Conservation (phyloP, 2,888 invertebrate species). For the Pomacea canaliculata region DNA sequence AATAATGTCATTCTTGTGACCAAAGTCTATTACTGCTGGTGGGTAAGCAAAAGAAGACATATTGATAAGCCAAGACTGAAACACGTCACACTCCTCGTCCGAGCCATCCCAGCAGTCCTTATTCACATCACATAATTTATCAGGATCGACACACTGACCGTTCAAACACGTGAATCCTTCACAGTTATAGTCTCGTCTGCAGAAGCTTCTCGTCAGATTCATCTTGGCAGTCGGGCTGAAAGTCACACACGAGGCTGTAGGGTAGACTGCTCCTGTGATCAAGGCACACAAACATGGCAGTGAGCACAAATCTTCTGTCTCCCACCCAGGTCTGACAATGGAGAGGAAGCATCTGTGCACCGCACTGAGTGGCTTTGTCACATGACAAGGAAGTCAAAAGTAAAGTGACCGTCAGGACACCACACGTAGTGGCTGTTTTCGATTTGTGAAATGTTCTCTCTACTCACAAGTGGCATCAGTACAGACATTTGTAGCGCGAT, state of each 20-base stretch:
- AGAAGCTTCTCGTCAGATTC: constrained; percentile 8
- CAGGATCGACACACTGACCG: constrained; percentile 44
- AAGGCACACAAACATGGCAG: constrained; percentile 3
- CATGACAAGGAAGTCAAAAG: constrained; percentile 12
- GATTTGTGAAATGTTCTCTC: too few species aligned
- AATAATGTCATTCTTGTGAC: too few species aligned
- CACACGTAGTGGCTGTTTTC: too few species aligned
- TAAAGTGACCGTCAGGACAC: constrained; percentile 6
- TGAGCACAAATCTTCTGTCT: too few species aligned
- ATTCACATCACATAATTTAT: constrained; percentile 40
- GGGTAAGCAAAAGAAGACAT: not conserved
- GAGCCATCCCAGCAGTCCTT: constrained; percentile 52
- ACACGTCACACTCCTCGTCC: constrained; percentile 43
- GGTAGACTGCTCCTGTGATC: not conserved
- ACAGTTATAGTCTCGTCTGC: not conserved
- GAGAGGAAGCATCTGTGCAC: not conserved
- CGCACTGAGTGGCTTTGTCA: not conserved
- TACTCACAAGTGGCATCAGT: too few species aligned
- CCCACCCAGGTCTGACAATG: not conserved
- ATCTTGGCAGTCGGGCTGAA: constrained; percentile 1
- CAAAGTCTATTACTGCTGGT: too few species aligned
- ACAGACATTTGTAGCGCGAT: too few species aligned
- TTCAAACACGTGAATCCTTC: constrained; percentile 55
- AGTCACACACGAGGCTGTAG: constrained; percentile 16
- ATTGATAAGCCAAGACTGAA: not conserved